Percentiles rank a stretch among this genome's conserved stretches.
These are phyloP conservation scores for Herpetotheres cachinnans DNA, from an alignment of 2,113 vertebrate genomes.

Conservation along the genomic window DNA sequence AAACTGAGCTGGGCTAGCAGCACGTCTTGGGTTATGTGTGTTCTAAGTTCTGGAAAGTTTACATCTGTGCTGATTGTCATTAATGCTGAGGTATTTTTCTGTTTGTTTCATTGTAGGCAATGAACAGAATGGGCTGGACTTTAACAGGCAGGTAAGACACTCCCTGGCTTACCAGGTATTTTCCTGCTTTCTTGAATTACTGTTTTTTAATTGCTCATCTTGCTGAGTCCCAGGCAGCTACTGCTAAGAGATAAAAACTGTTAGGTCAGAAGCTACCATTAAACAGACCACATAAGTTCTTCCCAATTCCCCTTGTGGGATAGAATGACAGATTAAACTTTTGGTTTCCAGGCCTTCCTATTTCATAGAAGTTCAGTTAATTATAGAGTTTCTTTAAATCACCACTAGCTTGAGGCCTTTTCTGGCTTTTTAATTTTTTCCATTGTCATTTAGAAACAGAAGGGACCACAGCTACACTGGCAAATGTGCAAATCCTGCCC, in stretches of 20 bases:
- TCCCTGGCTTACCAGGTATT: conserved; percentile 18
- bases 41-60: background rate
- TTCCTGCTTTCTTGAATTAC: background rate
- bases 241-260: conserved; percentile 19
- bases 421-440: background rate
- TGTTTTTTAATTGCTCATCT: background rate
- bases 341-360: background rate
- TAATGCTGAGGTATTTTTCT: background rate
- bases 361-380: background rate
- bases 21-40: fast-evolving
- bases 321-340: background rate
- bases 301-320: background rate
- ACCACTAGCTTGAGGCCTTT: background rate
- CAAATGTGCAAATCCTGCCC: background rate
- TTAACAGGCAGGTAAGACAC: conserved; percentile 87
- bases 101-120: conserved; percentile 70
- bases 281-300: background rate
- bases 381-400: background rate
- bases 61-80: background rate
- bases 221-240: background rate
- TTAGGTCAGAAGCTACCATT: background rate
- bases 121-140: conserved; percentile 88
- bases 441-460: background rate
- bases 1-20: background rate
- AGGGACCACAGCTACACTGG: background rate